These are phyloP conservation scores for Passer domesticus DNA, from an alignment of 2,113 vertebrate genomes.

Conservation along the genomic window DNA sequence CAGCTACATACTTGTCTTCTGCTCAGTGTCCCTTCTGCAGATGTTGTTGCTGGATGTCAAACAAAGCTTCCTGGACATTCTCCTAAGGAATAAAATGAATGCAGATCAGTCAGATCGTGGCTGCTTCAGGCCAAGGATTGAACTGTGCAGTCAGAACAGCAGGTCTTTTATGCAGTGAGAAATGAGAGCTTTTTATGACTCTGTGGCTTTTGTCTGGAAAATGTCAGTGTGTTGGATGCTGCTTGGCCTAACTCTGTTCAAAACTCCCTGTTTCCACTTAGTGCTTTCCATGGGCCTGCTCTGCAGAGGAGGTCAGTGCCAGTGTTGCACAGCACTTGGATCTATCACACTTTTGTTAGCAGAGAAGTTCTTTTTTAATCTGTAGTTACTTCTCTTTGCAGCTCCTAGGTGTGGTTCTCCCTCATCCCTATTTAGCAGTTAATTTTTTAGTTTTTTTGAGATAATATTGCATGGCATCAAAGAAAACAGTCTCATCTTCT, in stretches of 20 bases:
- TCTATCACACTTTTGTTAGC: background rate
- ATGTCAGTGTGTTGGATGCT: background rate
- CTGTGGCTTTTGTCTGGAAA: constrained; percentile 1
- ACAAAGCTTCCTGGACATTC: background rate
- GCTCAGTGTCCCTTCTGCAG: rapidly evolving
- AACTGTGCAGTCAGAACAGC: background rate
- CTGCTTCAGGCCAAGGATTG: background rate
- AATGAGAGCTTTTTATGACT: background rate
- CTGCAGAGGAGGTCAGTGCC: background rate
- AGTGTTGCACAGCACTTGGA: background rate
- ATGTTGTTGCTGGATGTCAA: background rate
- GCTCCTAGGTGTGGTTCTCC: background rate
- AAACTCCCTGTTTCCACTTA: background rate
- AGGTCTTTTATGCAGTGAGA: background rate
- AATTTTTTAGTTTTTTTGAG: background rate
- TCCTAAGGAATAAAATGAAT: background rate
- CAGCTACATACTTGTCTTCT: background rate
- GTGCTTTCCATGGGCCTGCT: background rate
- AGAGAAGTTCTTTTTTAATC: background rate
- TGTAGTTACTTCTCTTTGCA: background rate
- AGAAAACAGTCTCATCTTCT: background rate
- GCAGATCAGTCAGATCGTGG: background rate
- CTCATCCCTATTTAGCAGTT: background rate
- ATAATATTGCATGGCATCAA: background rate
- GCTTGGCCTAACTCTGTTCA: background rate